Evolutionary conservation across 2,113 vertebrate species (phyloP).

Genomic region (Accipiter cooperii): DNA sequence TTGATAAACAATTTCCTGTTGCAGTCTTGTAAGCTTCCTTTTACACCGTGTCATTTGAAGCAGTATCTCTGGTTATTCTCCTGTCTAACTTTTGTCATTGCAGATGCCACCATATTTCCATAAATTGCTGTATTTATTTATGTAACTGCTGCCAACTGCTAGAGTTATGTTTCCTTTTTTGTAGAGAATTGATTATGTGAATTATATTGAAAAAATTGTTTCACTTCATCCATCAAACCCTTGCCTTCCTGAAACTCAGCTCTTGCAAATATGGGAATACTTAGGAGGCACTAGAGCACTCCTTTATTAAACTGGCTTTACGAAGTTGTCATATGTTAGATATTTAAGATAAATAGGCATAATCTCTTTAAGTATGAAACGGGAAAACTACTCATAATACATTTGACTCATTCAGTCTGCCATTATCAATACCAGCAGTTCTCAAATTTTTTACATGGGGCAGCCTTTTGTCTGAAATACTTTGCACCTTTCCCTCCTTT

Average conservation of each 20-base stretch:
- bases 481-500: not conserved
- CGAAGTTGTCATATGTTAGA: not conserved
- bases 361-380: not conserved
- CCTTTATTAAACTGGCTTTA: not conserved
- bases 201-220: not conserved
- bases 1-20: conserved; percentile 32
- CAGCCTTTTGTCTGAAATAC: not conserved
- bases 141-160: not conserved
- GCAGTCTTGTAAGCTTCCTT: not conserved
- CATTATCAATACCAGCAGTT: not conserved
- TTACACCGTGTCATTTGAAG: not conserved
- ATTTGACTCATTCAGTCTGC: not conserved
- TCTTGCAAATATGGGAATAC: not conserved
- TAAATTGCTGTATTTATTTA: not conserved
- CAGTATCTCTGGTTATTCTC: conserved; percentile 1
- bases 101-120: not conserved
- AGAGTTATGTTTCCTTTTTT: not conserved
- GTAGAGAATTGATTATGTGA: not conserved
- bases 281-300: not conserved
- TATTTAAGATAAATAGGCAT: not conserved
- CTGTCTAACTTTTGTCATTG: not conserved
- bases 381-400: not conserved
- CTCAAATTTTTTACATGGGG: not conserved
- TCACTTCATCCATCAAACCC: not conserved
- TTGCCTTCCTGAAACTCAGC: not conserved